Percentiles rank a stretch among this genome's conserved stretches.
Evolutionary conservation across 2,113 vertebrate genomes (phyloP).

Genomic region (Addax nasomaculatus): DNA sequence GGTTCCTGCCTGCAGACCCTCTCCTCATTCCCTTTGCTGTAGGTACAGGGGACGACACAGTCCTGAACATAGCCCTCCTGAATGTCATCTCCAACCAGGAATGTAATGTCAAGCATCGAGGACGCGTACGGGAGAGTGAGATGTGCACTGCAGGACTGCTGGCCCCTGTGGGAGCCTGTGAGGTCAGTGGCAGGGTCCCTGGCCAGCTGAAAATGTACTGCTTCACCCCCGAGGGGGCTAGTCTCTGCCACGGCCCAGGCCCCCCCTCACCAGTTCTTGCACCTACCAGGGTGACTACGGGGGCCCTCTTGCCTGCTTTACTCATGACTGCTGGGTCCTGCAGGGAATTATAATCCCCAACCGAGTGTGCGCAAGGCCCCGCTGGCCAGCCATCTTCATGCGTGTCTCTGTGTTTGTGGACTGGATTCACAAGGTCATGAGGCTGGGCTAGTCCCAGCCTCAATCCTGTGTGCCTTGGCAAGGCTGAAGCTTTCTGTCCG

Average conservation of each 20-base stretch:
- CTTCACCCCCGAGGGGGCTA: neutral
- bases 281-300: conserved; percentile 91
- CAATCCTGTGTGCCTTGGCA: neutral
- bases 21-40: accelerated
- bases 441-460: conserved; percentile 80
- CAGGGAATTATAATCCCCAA: conserved; percentile 95
- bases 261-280: neutral
- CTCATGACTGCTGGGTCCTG: conserved; percentile 95
- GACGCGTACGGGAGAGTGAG: conserved; percentile 88
- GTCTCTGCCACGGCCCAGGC: neutral
- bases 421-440: conserved; percentile 97
- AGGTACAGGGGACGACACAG: conserved; percentile 84
- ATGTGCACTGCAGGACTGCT: conserved; percentile 89
- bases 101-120: conserved; percentile 87
- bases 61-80: conserved; percentile 90
- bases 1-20: neutral
- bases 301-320: conserved; percentile 92
- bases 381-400: conserved; percentile 91
- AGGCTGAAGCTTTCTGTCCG: neutral
- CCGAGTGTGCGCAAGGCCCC: conserved; percentile 89
- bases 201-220: neutral
- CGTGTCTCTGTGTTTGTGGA: conserved; percentile 93
- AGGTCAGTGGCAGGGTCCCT: conserved; percentile 79
- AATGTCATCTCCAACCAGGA: conserved; percentile 86
- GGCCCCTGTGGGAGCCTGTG: conserved; percentile 89